Percentiles rank a stretch among this genome's conserved stretches.
These are phyloP conservation scores for Poecile atricapillus DNA, from an alignment of 2,113 vertebrate species.

Conservation along the genomic window DNA sequence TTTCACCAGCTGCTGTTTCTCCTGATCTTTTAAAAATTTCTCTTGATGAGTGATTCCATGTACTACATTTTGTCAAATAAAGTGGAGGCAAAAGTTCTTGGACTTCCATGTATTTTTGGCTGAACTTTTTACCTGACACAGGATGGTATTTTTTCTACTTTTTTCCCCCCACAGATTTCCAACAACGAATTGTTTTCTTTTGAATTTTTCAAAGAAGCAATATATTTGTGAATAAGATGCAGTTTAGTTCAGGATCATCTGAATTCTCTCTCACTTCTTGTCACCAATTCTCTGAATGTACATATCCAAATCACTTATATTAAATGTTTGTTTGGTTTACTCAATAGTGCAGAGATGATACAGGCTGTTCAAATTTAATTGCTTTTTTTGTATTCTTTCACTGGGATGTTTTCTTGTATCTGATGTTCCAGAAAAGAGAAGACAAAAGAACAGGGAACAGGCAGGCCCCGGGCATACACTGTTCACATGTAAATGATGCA, in stretches of 20 bases:
- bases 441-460: neutral
- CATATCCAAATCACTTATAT: neutral
- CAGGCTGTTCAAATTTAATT: neutral
- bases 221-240: neutral
- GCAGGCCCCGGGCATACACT: neutral
- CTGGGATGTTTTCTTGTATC: neutral
- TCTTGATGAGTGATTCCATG: neutral
- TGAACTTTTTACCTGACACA: neutral
- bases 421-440: conserved; percentile 45
- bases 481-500: neutral
- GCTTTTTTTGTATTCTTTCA: conserved; percentile 26
- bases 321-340: neutral
- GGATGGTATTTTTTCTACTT: neutral
- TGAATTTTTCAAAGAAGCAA: neutral
- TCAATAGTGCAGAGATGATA: neutral
- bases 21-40: neutral
- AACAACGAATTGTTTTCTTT: neutral
- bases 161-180: neutral
- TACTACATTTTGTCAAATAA: neutral
- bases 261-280: neutral
- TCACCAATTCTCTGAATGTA: neutral
- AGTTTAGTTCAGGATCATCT: neutral
- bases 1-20: neutral
- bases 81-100: neutral
- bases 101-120: neutral